Conservation (phyloP, 2,888 invertebrate genomes). For the Caenorhabditis japonica region DNA sequence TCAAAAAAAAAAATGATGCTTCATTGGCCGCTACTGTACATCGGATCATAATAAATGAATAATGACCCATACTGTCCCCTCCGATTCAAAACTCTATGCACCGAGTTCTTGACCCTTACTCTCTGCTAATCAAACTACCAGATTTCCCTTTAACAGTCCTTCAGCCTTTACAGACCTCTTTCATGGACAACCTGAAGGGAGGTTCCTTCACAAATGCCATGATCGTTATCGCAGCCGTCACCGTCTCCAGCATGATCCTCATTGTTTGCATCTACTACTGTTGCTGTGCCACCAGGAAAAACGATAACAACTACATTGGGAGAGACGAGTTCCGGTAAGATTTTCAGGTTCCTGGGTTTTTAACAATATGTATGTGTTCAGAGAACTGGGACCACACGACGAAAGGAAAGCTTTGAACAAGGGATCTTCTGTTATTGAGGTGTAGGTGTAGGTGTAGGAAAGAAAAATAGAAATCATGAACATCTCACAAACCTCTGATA, state of each 20-base stretch:
- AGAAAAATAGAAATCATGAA: too few relatives aligned
- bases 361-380: constrained; percentile 26
- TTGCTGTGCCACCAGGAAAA: constrained; percentile 31
- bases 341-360: not conserved
- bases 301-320: constrained; percentile 29
- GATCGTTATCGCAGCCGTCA: constrained; percentile 23
- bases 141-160: too few relatives aligned
- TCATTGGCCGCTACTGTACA: too few relatives aligned
- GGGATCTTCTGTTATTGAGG: constrained; percentile 34
- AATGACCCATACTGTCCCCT: too few relatives aligned
- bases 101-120: too few relatives aligned
- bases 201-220: constrained; percentile 25
- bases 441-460: not conserved
- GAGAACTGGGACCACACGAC: constrained; percentile 28
- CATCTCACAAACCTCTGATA: not conserved
- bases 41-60: too few relatives aligned
- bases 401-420: constrained; percentile 46
- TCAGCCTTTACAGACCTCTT: constrained; percentile 26
- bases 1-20: too few relatives aligned
- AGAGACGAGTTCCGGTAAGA: constrained; percentile 46
- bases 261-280: constrained; percentile 44
- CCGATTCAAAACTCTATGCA: too few relatives aligned
- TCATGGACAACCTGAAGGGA: constrained; percentile 38
- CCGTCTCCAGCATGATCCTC: constrained; percentile 22
- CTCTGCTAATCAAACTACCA: too few relatives aligned